These are phyloP conservation scores for Nemurella pictetii DNA, from an alignment of 2,888 invertebrate genomes.

Conservation along the genomic window DNA sequence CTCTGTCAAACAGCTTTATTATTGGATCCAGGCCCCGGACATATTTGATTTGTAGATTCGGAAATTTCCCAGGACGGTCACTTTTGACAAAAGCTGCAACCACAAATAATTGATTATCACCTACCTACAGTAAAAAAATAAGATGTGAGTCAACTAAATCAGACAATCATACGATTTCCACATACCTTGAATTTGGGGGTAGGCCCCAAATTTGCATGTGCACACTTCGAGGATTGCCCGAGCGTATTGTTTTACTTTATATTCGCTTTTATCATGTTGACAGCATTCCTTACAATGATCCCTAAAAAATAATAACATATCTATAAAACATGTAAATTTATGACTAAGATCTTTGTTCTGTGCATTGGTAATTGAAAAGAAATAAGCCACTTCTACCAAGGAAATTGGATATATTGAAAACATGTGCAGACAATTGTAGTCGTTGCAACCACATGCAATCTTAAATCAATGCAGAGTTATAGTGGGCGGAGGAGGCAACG, in stretches of 20 bases:
- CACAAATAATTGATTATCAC: too few relatives aligned
- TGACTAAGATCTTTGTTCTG: too few relatives aligned
- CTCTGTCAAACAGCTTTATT: constrained; percentile 85
- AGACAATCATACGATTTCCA: not conserved
- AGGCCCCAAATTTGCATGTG: constrained; percentile 96
- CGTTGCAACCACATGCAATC: too few relatives aligned
- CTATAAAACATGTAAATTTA: too few relatives aligned
- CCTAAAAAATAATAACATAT: constrained; percentile 54
- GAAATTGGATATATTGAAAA: too few relatives aligned
- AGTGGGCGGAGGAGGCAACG: too few relatives aligned
- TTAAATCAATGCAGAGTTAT: too few relatives aligned
- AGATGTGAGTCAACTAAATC: not conserved
- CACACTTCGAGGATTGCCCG: constrained; percentile 94
- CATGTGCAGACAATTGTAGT: too few relatives aligned
- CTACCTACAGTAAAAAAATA: not conserved
- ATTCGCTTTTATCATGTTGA: constrained; percentile 69
- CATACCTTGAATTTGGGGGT: constrained; percentile 90
- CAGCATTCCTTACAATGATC: constrained; percentile 80
- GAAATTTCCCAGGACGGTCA: constrained; percentile 84
- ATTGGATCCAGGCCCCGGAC: constrained; percentile 92
- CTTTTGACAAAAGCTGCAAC: constrained; percentile 91
- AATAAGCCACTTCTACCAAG: too few relatives aligned
- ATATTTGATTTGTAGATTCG: constrained; percentile 89
- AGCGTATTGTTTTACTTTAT: constrained; percentile 75
- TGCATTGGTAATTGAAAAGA: too few relatives aligned